These are phyloP conservation scores for Cotesia vestalis DNA, from an alignment of 1,140 invertebrate genomes.

Conservation along the genomic window DNA sequence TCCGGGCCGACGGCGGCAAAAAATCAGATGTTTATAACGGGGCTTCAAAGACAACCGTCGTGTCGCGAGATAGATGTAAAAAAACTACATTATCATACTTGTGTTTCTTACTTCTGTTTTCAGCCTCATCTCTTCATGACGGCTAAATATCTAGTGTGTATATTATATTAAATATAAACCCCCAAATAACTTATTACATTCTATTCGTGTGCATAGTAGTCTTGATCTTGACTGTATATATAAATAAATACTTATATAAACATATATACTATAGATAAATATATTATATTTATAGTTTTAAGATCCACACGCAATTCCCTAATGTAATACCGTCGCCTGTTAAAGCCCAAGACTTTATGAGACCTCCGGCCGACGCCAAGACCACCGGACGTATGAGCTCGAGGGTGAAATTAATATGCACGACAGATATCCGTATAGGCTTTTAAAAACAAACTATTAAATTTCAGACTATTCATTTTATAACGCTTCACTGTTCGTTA, in stretches of 20 bases:
- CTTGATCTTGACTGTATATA: neutral
- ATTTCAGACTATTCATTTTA: slow-evolving; percentile 2
- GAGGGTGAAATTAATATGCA: slow-evolving; percentile 49
- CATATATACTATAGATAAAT: neutral
- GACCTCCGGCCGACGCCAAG: slow-evolving; percentile 32
- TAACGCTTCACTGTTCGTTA: too few relatives aligned
- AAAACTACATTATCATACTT: too few relatives aligned
- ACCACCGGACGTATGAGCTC: slow-evolving; percentile 43
- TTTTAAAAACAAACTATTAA: slow-evolving; percentile 7
- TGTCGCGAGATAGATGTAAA: too few relatives aligned
- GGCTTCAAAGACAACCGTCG: slow-evolving; percentile 1
- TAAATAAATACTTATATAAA: neutral
- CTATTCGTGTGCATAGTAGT: neutral
- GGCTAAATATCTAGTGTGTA: too few relatives aligned
- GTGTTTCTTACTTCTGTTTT: neutral
- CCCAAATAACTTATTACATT: too few relatives aligned
- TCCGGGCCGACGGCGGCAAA: neutral
- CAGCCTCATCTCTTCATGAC: too few relatives aligned
- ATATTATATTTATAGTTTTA: neutral
- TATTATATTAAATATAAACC: neutral
- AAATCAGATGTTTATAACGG: slow-evolving; percentile 3
- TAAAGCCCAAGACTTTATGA: slow-evolving; percentile 34
- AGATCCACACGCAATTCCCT: slow-evolving; percentile 32
- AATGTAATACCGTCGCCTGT: slow-evolving; percentile 30
- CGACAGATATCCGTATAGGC: slow-evolving; percentile 5